These are phyloP conservation scores for Ecliptopera silaceata DNA, from an alignment of 2,888 invertebrate genomes.

Conservation along the genomic window DNA sequence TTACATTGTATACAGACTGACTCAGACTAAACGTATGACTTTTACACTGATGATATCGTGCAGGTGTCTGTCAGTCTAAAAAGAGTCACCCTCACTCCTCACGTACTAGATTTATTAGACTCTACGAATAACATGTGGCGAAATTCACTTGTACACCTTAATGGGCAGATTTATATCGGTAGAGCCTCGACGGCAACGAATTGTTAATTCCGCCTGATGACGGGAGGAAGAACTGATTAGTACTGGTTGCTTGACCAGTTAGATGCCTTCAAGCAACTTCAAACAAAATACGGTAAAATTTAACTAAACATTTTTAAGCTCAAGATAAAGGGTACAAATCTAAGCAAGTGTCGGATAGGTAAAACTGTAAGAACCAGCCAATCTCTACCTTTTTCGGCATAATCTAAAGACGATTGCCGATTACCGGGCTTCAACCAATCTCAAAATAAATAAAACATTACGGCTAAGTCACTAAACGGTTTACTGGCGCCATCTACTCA, in stretches of 20 bases:
- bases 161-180: conserved; percentile 50
- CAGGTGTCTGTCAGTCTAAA: no score
- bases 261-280: neutral
- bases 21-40: no score
- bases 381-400: neutral
- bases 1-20: no score
- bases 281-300: neutral
- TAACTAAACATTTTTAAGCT: no score
- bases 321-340: no score
- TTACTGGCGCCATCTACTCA: neutral
- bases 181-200: conserved; percentile 30
- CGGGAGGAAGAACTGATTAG: conserved; percentile 24
- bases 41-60: no score
- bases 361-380: neutral
- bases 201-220: conserved; percentile 40
- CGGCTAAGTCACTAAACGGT: neutral
- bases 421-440: conserved; percentile 1
- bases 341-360: neutral
- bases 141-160: conserved; percentile 57
- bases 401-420: neutral
- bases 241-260: conserved; percentile 27
- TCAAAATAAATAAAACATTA: conserved; percentile 4
- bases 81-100: conserved; percentile 22
- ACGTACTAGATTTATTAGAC: conserved; percentile 56
- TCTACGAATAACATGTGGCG: conserved; percentile 53